Percentiles rank a stretch among this genome's conserved stretches.
Conservation (phyloP, 2,888 invertebrate genomes). For the Tanaodytes sp. region DNA sequence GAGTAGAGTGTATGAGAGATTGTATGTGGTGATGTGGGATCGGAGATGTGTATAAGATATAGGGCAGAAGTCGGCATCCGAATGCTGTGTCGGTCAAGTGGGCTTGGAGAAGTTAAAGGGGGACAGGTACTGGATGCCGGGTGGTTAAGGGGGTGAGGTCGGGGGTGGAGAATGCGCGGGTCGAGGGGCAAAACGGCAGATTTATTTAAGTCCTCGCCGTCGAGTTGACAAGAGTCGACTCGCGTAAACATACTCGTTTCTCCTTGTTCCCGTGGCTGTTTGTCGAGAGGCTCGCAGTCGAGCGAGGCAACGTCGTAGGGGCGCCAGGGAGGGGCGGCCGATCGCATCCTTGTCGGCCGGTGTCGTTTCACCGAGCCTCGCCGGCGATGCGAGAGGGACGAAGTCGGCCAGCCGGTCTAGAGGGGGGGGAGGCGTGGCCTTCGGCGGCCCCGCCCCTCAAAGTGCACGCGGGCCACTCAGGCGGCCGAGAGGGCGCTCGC, state of each 20-base stretch:
- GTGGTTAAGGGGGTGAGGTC: too few relatives aligned
- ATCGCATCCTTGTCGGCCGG: slow-evolving; percentile 34
- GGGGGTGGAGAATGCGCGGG: too few relatives aligned
- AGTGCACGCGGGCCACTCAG: too few relatives aligned
- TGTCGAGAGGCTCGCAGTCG: slow-evolving; percentile 57
- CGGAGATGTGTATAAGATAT: too few relatives aligned
- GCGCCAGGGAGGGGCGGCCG: slow-evolving; percentile 29
- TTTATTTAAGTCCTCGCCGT: slow-evolving; percentile 71
- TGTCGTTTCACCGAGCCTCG: slow-evolving; percentile 64
- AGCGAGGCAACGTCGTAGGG: slow-evolving; percentile 10
- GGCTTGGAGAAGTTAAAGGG: too few relatives aligned
- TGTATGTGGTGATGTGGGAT: too few relatives aligned
- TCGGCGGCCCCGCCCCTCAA: background rate
- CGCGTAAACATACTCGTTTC: slow-evolving; percentile 73
- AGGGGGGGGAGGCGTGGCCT: slow-evolving; percentile 70
- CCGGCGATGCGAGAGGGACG: slow-evolving; percentile 56
- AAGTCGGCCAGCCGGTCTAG: slow-evolving; percentile 64
- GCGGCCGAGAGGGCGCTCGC: background rate
- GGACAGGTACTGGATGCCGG: too few relatives aligned
- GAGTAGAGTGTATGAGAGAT: too few relatives aligned
- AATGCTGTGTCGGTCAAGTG: too few relatives aligned
- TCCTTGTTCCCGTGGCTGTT: slow-evolving; percentile 70
- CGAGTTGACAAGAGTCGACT: slow-evolving; percentile 72
- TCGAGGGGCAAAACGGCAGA: slow-evolving; percentile 65
- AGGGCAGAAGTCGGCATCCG: too few relatives aligned